These are phyloP conservation scores for Distichodus sexfasciatus DNA, from an alignment of 2,797 vertebrate species.

Conservation along the genomic window DNA sequence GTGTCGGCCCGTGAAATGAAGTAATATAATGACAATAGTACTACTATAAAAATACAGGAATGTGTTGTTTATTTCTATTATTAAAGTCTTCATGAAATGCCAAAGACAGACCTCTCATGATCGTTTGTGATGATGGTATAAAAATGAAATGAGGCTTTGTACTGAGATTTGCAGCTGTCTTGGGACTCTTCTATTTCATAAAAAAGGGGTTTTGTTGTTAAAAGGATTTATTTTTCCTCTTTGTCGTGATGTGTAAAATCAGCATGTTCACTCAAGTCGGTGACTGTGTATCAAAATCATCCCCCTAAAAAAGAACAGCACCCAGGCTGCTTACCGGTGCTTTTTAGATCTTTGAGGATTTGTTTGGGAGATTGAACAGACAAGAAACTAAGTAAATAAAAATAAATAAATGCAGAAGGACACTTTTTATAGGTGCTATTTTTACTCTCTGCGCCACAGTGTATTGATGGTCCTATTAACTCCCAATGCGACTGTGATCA, in stretches of 20 bases:
- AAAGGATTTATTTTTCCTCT: slow-evolving; percentile 18
- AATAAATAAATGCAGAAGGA: slow-evolving; percentile 2
- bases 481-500: slow-evolving; percentile 45
- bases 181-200: not conserved
- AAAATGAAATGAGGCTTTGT: not conserved
- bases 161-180: slow-evolving; percentile 1
- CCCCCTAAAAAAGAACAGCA: not conserved
- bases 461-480: slow-evolving; percentile 46
- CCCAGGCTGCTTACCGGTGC: not conserved
- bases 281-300: not conserved
- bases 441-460: slow-evolving; percentile 20
- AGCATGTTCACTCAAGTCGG: not conserved
- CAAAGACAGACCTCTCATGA: not conserved
- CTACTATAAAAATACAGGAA: not conserved
- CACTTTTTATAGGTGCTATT: slow-evolving; percentile 25
- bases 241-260: slow-evolving; percentile 16
- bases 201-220: slow-evolving; percentile 2
- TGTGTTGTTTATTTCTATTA: not conserved
- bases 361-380: not conserved
- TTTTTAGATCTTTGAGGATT: not conserved
- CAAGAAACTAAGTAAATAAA: no score
- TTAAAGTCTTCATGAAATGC: not conserved
- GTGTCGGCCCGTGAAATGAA: no score
- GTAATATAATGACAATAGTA: not conserved
- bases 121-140: not conserved